phyloP scores from a whole-genome alignment of 2,113 vertebrate species.

The Lycaon pictus region DNA sequence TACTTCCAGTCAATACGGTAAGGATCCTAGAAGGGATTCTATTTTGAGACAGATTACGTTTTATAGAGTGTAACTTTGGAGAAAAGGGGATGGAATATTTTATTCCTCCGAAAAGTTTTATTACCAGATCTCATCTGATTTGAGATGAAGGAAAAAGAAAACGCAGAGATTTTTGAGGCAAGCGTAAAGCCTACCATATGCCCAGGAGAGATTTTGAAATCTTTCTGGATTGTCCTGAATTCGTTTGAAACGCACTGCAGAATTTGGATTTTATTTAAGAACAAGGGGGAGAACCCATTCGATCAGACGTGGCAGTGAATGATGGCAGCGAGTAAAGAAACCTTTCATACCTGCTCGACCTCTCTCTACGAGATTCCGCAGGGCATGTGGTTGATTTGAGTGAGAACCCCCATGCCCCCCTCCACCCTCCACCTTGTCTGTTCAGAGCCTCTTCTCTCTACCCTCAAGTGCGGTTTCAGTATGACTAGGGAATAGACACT shows the following conservation, averaged over 20 bases:
- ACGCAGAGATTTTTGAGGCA: conserved; percentile 17
- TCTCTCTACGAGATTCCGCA: not conserved
- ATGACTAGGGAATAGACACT: conserved; percentile 71
- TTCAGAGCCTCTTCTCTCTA: conserved; percentile 23
- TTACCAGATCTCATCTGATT: not conserved
- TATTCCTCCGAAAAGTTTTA: conserved; percentile 29
- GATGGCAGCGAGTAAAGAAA: not conserved
- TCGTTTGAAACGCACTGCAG: not conserved
- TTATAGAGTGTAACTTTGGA: not conserved
- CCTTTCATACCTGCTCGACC: not conserved
- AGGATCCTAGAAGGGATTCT: not conserved
- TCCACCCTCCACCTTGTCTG: conserved; percentile 7
- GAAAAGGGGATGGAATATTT: not conserved
- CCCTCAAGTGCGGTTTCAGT: conserved; percentile 61
- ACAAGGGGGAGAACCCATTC: not conserved
- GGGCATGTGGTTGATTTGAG: conserved; percentile 14
- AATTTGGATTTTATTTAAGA: conserved; percentile 49
- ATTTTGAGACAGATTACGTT: conserved; percentile 27
- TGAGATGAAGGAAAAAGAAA: conserved; percentile 24
- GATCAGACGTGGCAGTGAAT: not conserved
- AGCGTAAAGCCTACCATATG: conserved; percentile 46
- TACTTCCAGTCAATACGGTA: not conserved
- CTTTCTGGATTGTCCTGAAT: not conserved
- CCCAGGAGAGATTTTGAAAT: not conserved
- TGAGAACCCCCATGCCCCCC: not conserved